Evolutionary conservation across 2,797 vertebrate genomes (phyloP).

Genomic region (Phyllotis vaccarum): DNA sequence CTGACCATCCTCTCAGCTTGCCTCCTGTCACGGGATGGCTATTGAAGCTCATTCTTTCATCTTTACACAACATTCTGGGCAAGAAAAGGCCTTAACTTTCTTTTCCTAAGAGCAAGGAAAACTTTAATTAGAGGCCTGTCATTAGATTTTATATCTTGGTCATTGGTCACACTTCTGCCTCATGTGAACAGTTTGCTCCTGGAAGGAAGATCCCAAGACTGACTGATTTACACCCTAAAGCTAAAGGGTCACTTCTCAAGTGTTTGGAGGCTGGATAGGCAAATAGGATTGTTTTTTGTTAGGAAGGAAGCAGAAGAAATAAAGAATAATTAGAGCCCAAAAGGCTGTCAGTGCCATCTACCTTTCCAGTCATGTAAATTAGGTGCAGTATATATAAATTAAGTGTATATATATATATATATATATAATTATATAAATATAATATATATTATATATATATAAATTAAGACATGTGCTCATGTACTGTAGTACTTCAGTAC

Average conservation of each 20-base stretch:
- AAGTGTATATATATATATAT: too few species aligned
- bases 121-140: conserved; percentile 6
- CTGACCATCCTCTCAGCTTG: not conserved
- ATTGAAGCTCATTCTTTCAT: not conserved
- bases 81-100: not conserved
- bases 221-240: not conserved
- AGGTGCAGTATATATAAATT: not conserved
- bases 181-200: not conserved
- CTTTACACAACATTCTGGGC: not conserved
- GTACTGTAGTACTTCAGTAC: not conserved
- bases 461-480: conserved; percentile 14
- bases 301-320: conserved; percentile 1
- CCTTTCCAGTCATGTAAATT: conserved; percentile 14
- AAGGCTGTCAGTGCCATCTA: not conserved
- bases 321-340: not conserved
- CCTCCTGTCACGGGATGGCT: not conserved
- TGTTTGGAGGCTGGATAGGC: not conserved
- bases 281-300: conserved; percentile 34
- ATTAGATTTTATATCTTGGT: not conserved
- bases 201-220: not conserved
- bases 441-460: too few species aligned
- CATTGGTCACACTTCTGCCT: conserved; percentile 2
- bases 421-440: too few species aligned
- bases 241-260: not conserved
- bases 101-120: conserved; percentile 23